A percentile compares a stretch with the other conserved stretches of the same genome.
Conservation (phyloP, 1,140 invertebrate species). For the Apis mellifera region Amel_HAv3.1 CM009942.2:7871001-7871500, state of each 20-base stretch:
- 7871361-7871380: not conserved
- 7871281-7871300: not conserved
- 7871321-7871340: not conserved
- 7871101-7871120: not conserved
- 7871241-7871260: not conserved
- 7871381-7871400: not conserved
- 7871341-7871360: not conserved
- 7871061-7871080: not conserved
- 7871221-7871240: not conserved
- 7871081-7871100: not conserved
- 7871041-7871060: not conserved
- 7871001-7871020: not conserved
- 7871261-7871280: too few species aligned
- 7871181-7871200: not conserved
- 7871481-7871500: not conserved
- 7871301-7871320: not conserved
- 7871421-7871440: not conserved
- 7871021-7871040: not conserved
- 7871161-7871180: not conserved
- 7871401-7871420: constrained; percentile 3
- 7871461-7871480: constrained; percentile 18
- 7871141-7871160: not conserved
- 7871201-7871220: not conserved
- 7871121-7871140: not conserved
- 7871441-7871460: constrained; percentile 18